Evolutionary conservation across 2,113 vertebrate genomes (phyloP).

Genomic region (Hemibagrus wyckioides): DNA sequence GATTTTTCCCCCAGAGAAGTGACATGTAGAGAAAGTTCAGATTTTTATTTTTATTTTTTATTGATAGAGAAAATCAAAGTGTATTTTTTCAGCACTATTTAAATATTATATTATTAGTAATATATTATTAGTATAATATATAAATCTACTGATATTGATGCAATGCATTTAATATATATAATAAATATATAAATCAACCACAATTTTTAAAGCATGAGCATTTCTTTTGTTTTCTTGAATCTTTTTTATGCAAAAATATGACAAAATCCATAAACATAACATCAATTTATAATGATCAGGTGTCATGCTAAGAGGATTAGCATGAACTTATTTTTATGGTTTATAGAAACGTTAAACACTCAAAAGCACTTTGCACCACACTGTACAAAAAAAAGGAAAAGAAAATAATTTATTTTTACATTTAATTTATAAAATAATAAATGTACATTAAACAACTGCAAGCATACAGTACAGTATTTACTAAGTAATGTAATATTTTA

Average conservation of each 20-base stretch:
- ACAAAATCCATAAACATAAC: no score
- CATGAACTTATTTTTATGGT: neutral
- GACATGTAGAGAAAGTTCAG: neutral
- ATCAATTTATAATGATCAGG: neutral
- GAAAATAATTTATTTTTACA: no score
- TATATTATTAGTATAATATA: neutral
- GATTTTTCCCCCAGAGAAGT: neutral
- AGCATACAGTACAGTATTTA: no score
- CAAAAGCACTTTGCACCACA: neutral
- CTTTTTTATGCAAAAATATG: neutral
- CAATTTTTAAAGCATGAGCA: neutral
- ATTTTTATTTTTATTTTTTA: neutral
- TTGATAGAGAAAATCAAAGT: neutral
- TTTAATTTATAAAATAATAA: no score
- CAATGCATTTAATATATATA: neutral
- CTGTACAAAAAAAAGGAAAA: no score
- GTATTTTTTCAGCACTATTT: neutral
- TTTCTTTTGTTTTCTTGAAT: neutral
- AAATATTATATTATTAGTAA: neutral
- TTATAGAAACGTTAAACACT: neutral
- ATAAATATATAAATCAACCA: neutral
- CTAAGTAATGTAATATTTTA: no score
- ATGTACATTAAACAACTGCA: no score
- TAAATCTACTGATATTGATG: constrained; percentile 32
- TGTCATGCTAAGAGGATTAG: neutral